These are phyloP conservation scores for Melanargia galathea DNA, from an alignment of 2,888 invertebrate species.

Conservation along the genomic window DNA sequence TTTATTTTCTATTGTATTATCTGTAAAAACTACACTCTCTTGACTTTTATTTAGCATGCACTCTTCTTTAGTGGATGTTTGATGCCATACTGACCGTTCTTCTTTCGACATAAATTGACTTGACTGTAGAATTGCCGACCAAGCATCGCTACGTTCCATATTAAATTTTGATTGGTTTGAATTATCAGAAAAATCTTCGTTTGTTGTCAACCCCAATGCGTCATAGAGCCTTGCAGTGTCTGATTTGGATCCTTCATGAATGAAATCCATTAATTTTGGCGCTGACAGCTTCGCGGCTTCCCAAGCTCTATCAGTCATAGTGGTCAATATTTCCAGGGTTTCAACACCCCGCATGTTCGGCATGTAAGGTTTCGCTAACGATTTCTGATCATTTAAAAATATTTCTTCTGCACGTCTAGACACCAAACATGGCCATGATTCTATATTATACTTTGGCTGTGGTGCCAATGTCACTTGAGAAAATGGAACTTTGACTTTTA, in stretches of 20 bases:
- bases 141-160: conserved; percentile 55
- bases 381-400: conserved; percentile 64
- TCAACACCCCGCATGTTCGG: conserved; percentile 63
- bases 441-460: conserved; percentile 74
- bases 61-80: conserved; percentile 38
- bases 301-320: conserved; percentile 77
- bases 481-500: conserved; percentile 65
- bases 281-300: conserved; percentile 78
- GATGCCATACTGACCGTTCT: conserved; percentile 58
- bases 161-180: conserved; percentile 61
- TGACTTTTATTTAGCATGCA: conserved; percentile 26
- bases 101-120: conserved; percentile 62
- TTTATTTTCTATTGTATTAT: conserved; percentile 52
- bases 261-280: conserved; percentile 75
- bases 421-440: conserved; percentile 76
- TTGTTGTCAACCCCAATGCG: conserved; percentile 66
- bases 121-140: conserved; percentile 53
- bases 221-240: conserved; percentile 76
- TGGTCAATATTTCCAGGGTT: conserved; percentile 62
- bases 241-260: conserved; percentile 75
- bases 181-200: conserved; percentile 61
- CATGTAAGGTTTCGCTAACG: conserved; percentile 53
- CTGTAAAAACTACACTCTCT: conserved; percentile 48
- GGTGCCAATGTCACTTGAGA: conserved; percentile 72
- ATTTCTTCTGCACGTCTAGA: conserved; percentile 65